Evolutionary conservation across 2,113 vertebrate genomes (phyloP).

Genomic region (Mionectes macconnelli): DNA sequence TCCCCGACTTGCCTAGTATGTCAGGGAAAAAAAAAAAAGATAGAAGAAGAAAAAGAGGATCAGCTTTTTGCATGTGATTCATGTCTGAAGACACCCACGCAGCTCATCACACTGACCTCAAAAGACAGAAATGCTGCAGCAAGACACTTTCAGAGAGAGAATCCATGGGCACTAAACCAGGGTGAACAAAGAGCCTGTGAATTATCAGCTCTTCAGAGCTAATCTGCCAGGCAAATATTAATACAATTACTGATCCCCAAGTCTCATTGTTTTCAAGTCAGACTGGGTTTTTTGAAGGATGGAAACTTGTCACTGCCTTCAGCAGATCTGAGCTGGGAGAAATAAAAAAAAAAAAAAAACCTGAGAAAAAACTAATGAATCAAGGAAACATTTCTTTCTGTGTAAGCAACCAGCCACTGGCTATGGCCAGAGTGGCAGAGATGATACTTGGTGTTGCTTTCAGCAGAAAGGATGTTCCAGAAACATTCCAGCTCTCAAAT

Average conservation of each 20-base stretch:
- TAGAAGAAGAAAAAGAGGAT: background rate
- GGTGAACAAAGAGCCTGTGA: constrained; percentile 1
- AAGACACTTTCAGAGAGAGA: constrained; percentile 29
- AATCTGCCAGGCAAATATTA: constrained; percentile 7
- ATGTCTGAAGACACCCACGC: constrained; percentile 52
- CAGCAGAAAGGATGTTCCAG: background rate
- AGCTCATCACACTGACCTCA: constrained; percentile 41
- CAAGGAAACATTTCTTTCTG: background rate
- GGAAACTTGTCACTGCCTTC: background rate
- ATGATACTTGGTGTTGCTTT: background rate
- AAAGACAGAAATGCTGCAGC: constrained; percentile 48
- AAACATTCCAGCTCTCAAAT: background rate
- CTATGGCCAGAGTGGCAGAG: background rate
- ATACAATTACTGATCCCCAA: background rate
- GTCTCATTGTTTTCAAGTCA: background rate
- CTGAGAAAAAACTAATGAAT: background rate
- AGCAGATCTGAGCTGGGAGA: background rate
- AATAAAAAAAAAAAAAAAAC: background rate
- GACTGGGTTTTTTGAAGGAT: background rate
- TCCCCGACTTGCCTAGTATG: background rate
- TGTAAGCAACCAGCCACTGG: background rate
- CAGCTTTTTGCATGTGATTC: constrained; percentile 53
- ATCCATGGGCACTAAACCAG: background rate
- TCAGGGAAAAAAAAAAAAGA: background rate
- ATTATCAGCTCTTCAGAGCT: constrained; percentile 1